phyloP scores from a whole-genome alignment of 2,888 invertebrate genomes.

The Leptarthrus brevirostris region DNA sequence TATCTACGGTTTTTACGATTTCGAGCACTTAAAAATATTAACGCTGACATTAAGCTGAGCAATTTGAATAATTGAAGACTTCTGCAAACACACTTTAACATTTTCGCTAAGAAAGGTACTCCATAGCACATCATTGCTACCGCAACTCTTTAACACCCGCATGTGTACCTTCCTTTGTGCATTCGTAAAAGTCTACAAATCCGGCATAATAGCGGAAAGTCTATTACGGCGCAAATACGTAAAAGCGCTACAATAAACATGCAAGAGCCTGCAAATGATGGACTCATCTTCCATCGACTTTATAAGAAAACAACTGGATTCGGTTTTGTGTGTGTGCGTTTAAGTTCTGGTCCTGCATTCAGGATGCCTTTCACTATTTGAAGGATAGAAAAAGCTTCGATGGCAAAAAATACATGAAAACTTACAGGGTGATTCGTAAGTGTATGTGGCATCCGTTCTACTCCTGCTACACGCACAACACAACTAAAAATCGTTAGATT shows the following conservation, averaged over 20 bases:
- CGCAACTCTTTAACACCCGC: slow-evolving; percentile 25
- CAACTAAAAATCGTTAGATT: neutral
- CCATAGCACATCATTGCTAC: neutral
- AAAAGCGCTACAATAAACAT: slow-evolving; percentile 13
- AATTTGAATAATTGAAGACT: neutral
- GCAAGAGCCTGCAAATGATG: slow-evolving; percentile 16
- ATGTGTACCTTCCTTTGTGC: slow-evolving; percentile 6
- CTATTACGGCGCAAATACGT: slow-evolving; percentile 34
- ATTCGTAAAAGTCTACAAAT: slow-evolving; percentile 32
- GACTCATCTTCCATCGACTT: slow-evolving; percentile 13
- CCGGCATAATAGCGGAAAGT: slow-evolving; percentile 35
- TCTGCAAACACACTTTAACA: slow-evolving; percentile 16
- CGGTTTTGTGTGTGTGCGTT: slow-evolving; percentile 11
- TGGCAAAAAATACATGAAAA: slow-evolving; percentile 38
- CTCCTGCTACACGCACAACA: slow-evolving; percentile 30
- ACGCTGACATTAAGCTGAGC: neutral
- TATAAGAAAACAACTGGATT: neutral
- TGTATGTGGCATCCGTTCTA: neutral
- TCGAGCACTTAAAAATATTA: neutral
- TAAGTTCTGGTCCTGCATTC: neutral
- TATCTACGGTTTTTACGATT: too few relatives aligned
- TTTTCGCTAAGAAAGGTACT: neutral
- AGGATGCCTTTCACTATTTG: slow-evolving; percentile 7
- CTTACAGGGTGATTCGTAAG: slow-evolving; percentile 23
- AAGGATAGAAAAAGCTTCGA: slow-evolving; percentile 23